Evolutionary conservation across 2,797 vertebrate species (phyloP), one percentile per base, ranked within the genome.

Genomic region (Simalia tracyae): DNA sequence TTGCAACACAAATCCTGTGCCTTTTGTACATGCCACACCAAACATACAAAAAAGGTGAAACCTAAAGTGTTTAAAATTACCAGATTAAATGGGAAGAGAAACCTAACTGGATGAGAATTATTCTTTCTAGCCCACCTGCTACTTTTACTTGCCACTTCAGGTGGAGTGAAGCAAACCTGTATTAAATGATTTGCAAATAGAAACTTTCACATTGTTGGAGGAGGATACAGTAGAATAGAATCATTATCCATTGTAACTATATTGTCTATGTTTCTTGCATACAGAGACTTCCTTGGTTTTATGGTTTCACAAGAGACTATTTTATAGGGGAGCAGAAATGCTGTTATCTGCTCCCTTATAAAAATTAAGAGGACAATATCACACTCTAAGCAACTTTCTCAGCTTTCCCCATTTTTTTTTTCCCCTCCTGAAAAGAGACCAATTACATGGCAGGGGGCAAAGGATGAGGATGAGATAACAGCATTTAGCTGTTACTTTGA

Each of bases 401-500:
- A 96, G 95, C 94, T 90, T 93, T 87, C n/a, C 89, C 90, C 90
- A 90, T 93, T 95, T 92, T 93, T 86, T 86, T 96, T 95, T 95
- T 3, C 12, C 5, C 1, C 1, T 95, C 96, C 94, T 94, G 92
- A 91, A 95, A 97, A 96, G 95, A 96, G 96, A 96, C 94, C 96
- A 90, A 95, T 97, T 97, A 96, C 97, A 97, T 97, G 96, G 97
- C 94, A 95, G 84, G 96, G 96, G 97, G 98, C 98, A 98, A 98
- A 98, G 98, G 97, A 98, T 97, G 95, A 96, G 93, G 96, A 81
- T 95, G 95, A 97, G 98, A 98, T 98, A 98, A 97, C 98, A 98
- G 98, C 97, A 96, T 98, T 98, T 96, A 97, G 98, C 98, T 97
- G 95, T 94, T 96, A 97, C 98, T 99, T 98, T 99, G 98, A 99